Conservation (phyloP, 92 coral and sea anemone species). For the Bergia puertoricense region DNA sequence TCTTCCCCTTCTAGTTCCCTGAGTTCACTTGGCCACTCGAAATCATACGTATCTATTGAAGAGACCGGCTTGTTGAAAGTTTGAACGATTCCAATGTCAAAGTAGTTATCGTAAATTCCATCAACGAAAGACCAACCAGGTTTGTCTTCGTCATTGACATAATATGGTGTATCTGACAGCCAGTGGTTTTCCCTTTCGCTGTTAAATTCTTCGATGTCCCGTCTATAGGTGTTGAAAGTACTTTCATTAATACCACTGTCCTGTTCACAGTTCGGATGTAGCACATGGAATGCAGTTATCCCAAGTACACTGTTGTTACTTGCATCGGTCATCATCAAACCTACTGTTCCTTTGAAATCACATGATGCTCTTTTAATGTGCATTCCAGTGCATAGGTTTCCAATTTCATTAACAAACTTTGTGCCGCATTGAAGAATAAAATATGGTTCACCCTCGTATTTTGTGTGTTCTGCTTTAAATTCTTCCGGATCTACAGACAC, state of each 20-base stretch:
- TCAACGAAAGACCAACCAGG: neutral
- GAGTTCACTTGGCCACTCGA: neutral
- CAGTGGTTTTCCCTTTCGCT: neutral
- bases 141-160: too few species aligned
- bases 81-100: slow-evolving; percentile 3
- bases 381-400: too few species aligned
- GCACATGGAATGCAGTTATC: neutral
- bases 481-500: too few species aligned
- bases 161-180: neutral
- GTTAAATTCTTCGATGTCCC: neutral
- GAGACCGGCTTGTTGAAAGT: neutral
- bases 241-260: neutral
- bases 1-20: neutral
- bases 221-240: neutral
- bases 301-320: neutral
- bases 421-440: too few species aligned
- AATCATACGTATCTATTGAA: too few species aligned
- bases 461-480: too few species aligned
- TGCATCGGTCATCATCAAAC: neutral
- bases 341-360: too few species aligned
- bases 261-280: neutral
- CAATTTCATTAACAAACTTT: too few species aligned
- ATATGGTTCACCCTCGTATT: too few species aligned
- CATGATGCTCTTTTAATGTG: too few species aligned
- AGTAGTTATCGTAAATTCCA: neutral